These are phyloP conservation scores for Agrotis exclamationis DNA, from an alignment of 2,888 invertebrate genomes.

Conservation along the genomic window DNA sequence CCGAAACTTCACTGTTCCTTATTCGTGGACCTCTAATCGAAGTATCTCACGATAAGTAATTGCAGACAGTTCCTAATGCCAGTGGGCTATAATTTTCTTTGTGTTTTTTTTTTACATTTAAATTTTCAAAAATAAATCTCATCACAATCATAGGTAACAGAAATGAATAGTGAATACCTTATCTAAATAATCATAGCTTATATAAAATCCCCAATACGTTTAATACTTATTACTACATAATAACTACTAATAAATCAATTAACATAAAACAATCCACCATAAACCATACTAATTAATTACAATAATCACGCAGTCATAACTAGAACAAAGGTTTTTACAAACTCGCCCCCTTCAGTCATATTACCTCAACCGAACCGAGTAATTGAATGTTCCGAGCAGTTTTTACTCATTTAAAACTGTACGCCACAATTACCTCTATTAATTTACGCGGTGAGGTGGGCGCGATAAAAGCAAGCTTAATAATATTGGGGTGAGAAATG, in stretches of 20 bases:
- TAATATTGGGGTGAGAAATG: conserved; percentile 71
- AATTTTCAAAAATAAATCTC: no score
- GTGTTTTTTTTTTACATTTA: no score
- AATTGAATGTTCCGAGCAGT: conserved; percentile 70
- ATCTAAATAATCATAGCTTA: no score
- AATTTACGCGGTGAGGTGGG: conserved; percentile 76
- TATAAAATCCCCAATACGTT: neutral
- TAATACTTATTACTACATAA: neutral
- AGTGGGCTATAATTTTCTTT: no score
- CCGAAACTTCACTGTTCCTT: no score
- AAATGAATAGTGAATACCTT: no score
- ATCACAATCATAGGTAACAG: no score
- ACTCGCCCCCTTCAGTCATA: conserved; percentile 51
- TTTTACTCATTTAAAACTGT: conserved; percentile 78
- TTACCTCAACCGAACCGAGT: conserved; percentile 62
- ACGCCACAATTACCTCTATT: conserved; percentile 77
- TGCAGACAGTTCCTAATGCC: no score
- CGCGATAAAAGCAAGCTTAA: conserved; percentile 80
- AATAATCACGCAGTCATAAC: conserved; percentile 54
- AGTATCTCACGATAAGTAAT: no score
- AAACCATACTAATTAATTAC: conserved; percentile 37
- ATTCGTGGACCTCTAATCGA: no score
- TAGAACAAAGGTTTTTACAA: conserved; percentile 56
- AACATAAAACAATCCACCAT: neutral
- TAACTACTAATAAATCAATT: conserved; percentile 19